Evolutionary conservation across 2,113 vertebrate genomes (phyloP).

Genomic region (Sminthopsis crassicaudata): DNA sequence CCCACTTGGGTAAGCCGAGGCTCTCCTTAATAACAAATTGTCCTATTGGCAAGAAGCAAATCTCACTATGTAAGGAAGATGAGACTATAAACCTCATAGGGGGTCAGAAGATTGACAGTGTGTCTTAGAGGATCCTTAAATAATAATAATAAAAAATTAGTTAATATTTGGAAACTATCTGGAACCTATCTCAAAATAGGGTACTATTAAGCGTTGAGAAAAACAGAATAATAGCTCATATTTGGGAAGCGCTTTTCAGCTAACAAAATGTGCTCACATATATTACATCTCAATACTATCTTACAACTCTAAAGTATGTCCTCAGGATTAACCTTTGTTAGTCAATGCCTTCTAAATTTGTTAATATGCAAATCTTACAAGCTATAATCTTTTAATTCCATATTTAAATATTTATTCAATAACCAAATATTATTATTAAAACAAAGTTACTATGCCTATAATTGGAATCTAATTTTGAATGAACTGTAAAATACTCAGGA

Average conservation of each 20-base stretch:
- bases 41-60: not conserved
- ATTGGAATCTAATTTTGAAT: not conserved
- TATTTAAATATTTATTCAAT: too few species aligned
- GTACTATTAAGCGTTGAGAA: slow-evolving; percentile 43
- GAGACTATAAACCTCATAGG: slow-evolving; percentile 52
- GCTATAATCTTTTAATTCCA: not conserved
- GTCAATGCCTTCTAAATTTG: not conserved
- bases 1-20: slow-evolving; percentile 13
- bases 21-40: slow-evolving; percentile 40
- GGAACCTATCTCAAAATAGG: slow-evolving; percentile 23
- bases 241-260: not conserved
- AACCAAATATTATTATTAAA: not conserved
- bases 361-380: not conserved
- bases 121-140: slow-evolving; percentile 59
- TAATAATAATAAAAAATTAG: slow-evolving; percentile 68
- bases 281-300: not conserved
- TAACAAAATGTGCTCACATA: not conserved
- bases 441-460: not conserved
- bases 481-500: not conserved
- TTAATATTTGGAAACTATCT: slow-evolving; percentile 58
- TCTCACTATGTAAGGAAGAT: slow-evolving; percentile 42
- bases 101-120: slow-evolving; percentile 50
- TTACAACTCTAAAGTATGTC: not conserved
- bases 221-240: not conserved
- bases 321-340: not conserved